Conservation (phyloP, 2,113 vertebrate genomes). For the Sphyrna mokarran region DNA sequence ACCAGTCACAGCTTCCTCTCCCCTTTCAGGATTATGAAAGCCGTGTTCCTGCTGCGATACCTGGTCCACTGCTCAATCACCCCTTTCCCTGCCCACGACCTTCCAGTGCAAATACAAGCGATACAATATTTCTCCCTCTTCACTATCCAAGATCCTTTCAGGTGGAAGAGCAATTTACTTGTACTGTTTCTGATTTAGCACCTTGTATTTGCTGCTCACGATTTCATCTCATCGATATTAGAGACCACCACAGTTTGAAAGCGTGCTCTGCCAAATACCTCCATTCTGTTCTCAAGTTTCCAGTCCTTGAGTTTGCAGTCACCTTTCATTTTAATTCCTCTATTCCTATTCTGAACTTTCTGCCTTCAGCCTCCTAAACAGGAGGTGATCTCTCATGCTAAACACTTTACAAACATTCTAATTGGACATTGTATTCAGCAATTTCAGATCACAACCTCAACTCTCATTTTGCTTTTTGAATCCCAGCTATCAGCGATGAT, state of each 20-base stretch:
- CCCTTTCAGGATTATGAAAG: neutral
- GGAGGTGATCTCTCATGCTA: neutral
- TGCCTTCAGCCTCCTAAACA: neutral
- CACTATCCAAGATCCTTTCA: neutral
- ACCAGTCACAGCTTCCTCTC: neutral
- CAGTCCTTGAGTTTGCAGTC: neutral
- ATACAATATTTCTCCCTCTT: neutral
- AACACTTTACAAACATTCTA: no score
- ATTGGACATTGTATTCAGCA: neutral
- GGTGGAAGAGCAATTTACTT: neutral
- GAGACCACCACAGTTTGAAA: neutral
- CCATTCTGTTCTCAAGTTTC: neutral
- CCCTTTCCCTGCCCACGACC: neutral
- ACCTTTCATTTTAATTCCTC: neutral
- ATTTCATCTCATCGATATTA: neutral
- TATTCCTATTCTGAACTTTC: neutral
- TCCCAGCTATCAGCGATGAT: no score
- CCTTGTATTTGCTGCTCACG: neutral
- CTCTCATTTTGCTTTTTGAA: no score
- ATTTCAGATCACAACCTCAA: neutral
- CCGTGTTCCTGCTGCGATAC: neutral
- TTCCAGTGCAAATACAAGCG: neutral
- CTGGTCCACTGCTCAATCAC: neutral
- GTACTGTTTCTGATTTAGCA: neutral
- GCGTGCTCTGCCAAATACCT: neutral